phyloP scores from a whole-genome alignment of 1,140 invertebrate genomes.

The Leptinotarsa undecemlineata region DNA sequence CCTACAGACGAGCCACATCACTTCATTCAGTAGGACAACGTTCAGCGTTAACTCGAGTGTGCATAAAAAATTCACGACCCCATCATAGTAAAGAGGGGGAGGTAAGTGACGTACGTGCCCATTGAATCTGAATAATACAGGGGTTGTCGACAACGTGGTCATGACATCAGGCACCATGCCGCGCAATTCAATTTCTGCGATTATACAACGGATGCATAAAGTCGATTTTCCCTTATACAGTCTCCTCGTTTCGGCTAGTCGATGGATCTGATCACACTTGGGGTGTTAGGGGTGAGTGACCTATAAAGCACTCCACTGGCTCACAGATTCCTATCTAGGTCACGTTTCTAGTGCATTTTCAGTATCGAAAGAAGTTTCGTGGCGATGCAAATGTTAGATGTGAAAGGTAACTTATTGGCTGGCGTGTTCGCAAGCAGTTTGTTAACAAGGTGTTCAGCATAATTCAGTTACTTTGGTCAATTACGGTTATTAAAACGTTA shows the following conservation, averaged over 20 bases:
- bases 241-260: not conserved
- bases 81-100: slow-evolving; percentile 15
- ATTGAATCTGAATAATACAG: slow-evolving; percentile 16
- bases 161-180: not conserved
- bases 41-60: not conserved
- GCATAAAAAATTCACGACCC: slow-evolving; percentile 6
- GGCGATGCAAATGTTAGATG: slow-evolving; percentile 30
- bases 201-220: not conserved
- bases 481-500: not conserved
- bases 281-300: slow-evolving; percentile 4
- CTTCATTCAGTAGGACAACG: too few relatives aligned
- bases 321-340: slow-evolving; percentile 24
- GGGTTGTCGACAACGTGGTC: slow-evolving; percentile 22
- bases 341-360: slow-evolving; percentile 26
- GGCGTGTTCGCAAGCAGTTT: slow-evolving; percentile 12
- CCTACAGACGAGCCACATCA: too few relatives aligned
- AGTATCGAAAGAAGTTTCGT: not conserved
- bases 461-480: slow-evolving; percentile 12
- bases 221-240: not conserved
- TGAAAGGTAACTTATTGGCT: slow-evolving; percentile 20
- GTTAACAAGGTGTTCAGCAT: slow-evolving; percentile 1
- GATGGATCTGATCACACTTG: slow-evolving; percentile 1
- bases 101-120: slow-evolving; percentile 12
- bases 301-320: slow-evolving; percentile 8
- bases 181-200: not conserved